Percentiles rank a stretch among this genome's conserved stretches.
These are phyloP conservation scores for Cryptocheilus praepositus DNA, from an alignment of 2,888 invertebrate species.

Conservation along the genomic window DNA sequence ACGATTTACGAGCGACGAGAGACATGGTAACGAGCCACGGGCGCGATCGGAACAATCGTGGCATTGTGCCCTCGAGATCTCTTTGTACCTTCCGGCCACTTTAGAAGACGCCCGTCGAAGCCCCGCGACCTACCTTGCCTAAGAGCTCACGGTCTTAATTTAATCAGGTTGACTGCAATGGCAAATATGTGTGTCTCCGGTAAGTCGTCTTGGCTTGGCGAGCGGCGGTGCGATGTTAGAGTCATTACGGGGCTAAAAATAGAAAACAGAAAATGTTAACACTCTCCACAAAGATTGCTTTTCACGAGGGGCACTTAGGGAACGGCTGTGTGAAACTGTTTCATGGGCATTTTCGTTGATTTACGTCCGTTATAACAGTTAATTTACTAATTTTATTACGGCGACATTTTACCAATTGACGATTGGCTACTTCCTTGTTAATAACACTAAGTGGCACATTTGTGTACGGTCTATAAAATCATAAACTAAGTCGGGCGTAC, in stretches of 20 bases:
- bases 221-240: conserved; percentile 19
- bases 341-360: not conserved
- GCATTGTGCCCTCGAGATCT: conserved; percentile 44
- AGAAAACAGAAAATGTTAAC: conserved; percentile 1
- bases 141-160: conserved; percentile 40
- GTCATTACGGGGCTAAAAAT: conserved; percentile 15
- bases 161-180: conserved; percentile 36
- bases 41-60: conserved; percentile 47
- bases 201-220: too few species aligned
- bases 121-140: conserved; percentile 24
- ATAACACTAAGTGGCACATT: too few species aligned
- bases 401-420: too few species aligned
- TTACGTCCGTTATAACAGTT: too few species aligned
- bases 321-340: conserved; percentile 1
- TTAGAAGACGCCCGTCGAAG: conserved; percentile 19
- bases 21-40: conserved; percentile 49
- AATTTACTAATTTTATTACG: not conserved
- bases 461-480: too few species aligned
- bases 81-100: conserved; percentile 32
- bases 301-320: too few species aligned
- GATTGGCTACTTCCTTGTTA: too few species aligned
- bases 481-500: too few species aligned
- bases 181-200: not conserved
- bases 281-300: not conserved
- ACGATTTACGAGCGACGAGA: conserved; percentile 56